These are phyloP conservation scores for Ericerus pela DNA, from an alignment of 1,140 invertebrate genomes.

Conservation along the genomic window DNA sequence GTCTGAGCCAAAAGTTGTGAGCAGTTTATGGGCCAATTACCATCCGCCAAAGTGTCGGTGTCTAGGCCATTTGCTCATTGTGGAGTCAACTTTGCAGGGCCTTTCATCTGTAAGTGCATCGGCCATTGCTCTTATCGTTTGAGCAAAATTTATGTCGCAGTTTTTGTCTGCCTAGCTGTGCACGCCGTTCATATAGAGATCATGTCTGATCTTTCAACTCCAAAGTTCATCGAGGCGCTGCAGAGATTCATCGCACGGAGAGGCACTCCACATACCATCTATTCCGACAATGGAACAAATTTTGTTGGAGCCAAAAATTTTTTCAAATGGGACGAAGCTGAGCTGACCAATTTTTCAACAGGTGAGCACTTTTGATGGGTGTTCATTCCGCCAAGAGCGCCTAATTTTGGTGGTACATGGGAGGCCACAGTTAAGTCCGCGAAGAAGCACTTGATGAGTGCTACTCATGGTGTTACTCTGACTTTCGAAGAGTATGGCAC, in stretches of 20 bases:
- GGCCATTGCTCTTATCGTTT: constrained; percentile 20
- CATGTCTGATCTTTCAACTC: constrained; percentile 28
- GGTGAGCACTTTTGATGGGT: background rate
- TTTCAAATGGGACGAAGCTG: background rate
- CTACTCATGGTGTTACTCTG: constrained; percentile 15
- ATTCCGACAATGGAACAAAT: constrained; percentile 28
- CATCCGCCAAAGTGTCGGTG: constrained; percentile 22
- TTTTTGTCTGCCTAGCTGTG: constrained; percentile 33
- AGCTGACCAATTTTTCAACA: no score
- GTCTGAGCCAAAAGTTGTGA: constrained; percentile 6
- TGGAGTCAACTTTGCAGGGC: constrained; percentile 32
- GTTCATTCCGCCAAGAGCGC: background rate
- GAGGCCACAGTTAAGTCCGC: constrained; percentile 23
- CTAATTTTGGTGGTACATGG: constrained; percentile 21
- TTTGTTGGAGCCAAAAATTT: constrained; percentile 2
- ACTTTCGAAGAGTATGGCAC: constrained; percentile 29
- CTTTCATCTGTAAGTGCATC: constrained; percentile 29
- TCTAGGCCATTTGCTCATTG: constrained; percentile 24
- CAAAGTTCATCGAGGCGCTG: constrained; percentile 30
- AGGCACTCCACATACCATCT: constrained; percentile 25
- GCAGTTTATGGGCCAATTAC: constrained; percentile 28
- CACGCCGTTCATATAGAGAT: constrained; percentile 33
- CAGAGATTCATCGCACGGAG: constrained; percentile 30
- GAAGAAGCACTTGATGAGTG: constrained; percentile 19
- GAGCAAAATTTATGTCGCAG: constrained; percentile 30